Evolutionary conservation across 2,888 invertebrate genomes (phyloP).

Genomic region (Pilophorus perplexus): DNA sequence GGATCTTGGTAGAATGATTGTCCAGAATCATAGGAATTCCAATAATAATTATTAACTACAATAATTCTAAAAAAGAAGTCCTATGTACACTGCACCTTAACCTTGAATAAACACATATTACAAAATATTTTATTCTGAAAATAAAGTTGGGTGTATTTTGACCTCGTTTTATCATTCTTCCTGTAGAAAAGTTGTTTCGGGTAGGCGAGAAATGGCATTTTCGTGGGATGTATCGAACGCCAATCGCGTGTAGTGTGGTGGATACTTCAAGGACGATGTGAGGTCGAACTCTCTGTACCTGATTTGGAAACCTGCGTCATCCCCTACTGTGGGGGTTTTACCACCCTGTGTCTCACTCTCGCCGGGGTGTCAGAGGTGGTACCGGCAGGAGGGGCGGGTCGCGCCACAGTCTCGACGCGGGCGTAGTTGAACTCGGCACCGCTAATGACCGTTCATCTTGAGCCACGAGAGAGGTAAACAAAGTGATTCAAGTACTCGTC

Average conservation of each 20-base stretch:
- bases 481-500: too few relatives aligned
- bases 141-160: conserved; percentile 40
- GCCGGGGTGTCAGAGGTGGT: not conserved
- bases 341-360: too few relatives aligned
- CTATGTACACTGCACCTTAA: conserved; percentile 41
- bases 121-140: conserved; percentile 40
- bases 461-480: too few relatives aligned
- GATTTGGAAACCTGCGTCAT: too few relatives aligned
- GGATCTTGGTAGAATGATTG: conserved; percentile 19
- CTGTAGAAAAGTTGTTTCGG: conserved; percentile 1
- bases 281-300: too few relatives aligned
- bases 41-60: conserved; percentile 33
- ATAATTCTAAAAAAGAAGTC: conserved; percentile 36
- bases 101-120: conserved; percentile 41
- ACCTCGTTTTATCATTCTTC: conserved; percentile 31
- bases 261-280: too few relatives aligned
- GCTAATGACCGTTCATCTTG: too few relatives aligned
- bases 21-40: conserved; percentile 39
- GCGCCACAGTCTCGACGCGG: not conserved
- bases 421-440: too few relatives aligned
- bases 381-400: not conserved
- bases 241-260: too few relatives aligned
- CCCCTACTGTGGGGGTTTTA: too few relatives aligned
- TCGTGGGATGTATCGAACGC: too few relatives aligned
- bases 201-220: too few relatives aligned